phyloP scores from a whole-genome alignment of 2,797 vertebrate genomes.

The Smutsia temminckii region DNA sequence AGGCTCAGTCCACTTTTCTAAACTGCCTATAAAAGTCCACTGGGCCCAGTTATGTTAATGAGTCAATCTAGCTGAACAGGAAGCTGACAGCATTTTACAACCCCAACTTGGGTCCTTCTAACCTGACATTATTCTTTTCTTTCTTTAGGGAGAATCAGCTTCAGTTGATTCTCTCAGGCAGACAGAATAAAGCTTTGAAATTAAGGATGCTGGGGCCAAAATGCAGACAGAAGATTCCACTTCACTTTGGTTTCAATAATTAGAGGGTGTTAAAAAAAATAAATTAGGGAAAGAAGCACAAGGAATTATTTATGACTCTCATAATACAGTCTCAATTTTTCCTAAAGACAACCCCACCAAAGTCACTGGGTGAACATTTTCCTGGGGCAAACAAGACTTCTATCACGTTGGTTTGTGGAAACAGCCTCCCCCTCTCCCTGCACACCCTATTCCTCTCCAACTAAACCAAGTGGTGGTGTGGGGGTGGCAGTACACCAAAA shows the following conservation, averaged over 20 bases:
- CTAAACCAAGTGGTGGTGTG: not conserved
- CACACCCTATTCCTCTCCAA: constrained; percentile 55
- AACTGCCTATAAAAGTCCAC: not conserved
- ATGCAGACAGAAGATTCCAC: constrained; percentile 64
- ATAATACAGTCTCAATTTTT: constrained; percentile 60
- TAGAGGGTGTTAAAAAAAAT: constrained; percentile 69
- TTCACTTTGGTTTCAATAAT: constrained; percentile 85
- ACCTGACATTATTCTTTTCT: constrained; percentile 55
- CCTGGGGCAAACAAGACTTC: constrained; percentile 35
- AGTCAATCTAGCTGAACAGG: constrained; percentile 8
- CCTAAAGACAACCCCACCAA: constrained; percentile 34
- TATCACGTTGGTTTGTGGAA: constrained; percentile 37
- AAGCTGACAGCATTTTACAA: constrained; percentile 33
- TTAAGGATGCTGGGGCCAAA: constrained; percentile 65
- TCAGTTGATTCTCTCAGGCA: constrained; percentile 53
- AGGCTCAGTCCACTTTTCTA: constrained; percentile 11
- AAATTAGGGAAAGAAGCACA: constrained; percentile 71
- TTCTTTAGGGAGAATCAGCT: constrained; percentile 56
- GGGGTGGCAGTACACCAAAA: constrained; percentile 30
- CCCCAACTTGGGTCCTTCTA: not conserved
- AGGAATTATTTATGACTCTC: constrained; percentile 59
- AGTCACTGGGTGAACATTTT: constrained; percentile 67
- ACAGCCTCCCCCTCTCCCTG: constrained; percentile 17
- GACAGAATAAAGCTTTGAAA: constrained; percentile 75
- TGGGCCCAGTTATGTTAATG: not conserved